Evolutionary conservation across 2,113 vertebrate species (phyloP), one percentile per base, ranked within the genome.

Genomic region (Mungos mungo): DNA sequence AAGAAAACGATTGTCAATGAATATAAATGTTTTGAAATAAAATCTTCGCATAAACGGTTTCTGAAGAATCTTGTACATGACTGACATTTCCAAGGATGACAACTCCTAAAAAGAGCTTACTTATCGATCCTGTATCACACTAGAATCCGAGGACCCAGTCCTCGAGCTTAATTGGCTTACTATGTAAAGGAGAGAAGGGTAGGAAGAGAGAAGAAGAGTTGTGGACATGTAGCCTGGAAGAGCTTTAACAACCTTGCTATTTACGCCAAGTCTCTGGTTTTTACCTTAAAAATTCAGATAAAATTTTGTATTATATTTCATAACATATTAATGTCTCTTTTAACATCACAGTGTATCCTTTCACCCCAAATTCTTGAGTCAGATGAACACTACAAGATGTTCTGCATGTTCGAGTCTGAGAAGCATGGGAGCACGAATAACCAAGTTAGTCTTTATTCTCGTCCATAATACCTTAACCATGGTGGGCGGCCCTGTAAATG

Each of bases 1-100:
- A 94, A 57, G n/a, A 94, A 50, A 69, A 76, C 50, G 23, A 89
- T 31, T 91, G 33, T 68, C 31, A 88, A 27, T 29, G 15, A 91
- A 47, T 50, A 93, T 19, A 80, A 74, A 31, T 52, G 33, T 91
- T 66, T 45, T 95, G 23, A 92, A 94, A 95, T 60, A 88, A 94
- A 96, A 68, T 52, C 41, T 72, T 79, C 52, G 90, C 2, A 82
- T 38, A 82, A 3, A 88, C 25, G 29, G 45, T 80, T 92, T 95
- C 77, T 74, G 10, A 79, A 68, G 92, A 68, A 60, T n/a, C 65
- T 80, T 84, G 1, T 54, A 88, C 7, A 63, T 84, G 25, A 81
- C 21, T 72, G 54, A 69, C 15, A 91, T 25, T 92, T 12, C 21
- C 38, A 89, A 54, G n/a, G 45, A 90, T 14, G 31, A 88, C 2